Percentiles rank a stretch among this genome's conserved stretches.
Evolutionary conservation across 2,113 vertebrate genomes (phyloP).

Genomic region (Apteryx owenii): DNA sequence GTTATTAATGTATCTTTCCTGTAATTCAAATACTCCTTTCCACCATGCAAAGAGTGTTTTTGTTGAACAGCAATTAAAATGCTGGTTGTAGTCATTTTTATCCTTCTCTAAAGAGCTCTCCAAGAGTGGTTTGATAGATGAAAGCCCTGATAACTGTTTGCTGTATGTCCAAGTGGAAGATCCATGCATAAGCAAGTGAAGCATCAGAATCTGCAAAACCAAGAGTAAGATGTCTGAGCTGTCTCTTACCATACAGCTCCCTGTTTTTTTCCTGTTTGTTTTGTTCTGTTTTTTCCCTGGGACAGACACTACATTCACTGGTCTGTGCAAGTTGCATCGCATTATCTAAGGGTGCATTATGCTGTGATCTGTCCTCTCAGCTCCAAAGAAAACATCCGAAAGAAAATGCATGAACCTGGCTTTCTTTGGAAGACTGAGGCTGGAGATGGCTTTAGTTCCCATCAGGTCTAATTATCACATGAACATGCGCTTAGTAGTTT

Average conservation of each 20-base stretch:
- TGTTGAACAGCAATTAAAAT: neutral
- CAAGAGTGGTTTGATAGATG: neutral
- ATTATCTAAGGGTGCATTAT: neutral
- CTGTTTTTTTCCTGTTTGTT: neutral
- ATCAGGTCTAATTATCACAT: neutral
- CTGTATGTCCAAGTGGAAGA: neutral
- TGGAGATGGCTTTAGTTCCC: neutral
- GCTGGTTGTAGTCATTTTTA: neutral
- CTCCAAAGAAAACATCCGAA: neutral
- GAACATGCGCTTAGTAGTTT: neutral
- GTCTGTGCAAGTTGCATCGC: too few species aligned
- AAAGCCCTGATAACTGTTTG: neutral
- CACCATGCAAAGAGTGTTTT: neutral
- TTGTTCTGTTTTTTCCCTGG: neutral
- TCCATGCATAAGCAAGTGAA: neutral
- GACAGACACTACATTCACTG: accelerated
- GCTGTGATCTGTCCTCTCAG: neutral
- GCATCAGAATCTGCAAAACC: neutral
- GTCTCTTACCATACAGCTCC: neutral
- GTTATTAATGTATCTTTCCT: neutral
- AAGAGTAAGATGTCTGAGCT: neutral
- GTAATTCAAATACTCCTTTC: neutral
- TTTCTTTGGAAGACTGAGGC: neutral
- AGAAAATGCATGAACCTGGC: neutral
- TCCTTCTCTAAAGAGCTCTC: neutral